Evolutionary conservation across 2,888 invertebrate genomes (phyloP).

Genomic region (Acrocera orbiculus): DNA sequence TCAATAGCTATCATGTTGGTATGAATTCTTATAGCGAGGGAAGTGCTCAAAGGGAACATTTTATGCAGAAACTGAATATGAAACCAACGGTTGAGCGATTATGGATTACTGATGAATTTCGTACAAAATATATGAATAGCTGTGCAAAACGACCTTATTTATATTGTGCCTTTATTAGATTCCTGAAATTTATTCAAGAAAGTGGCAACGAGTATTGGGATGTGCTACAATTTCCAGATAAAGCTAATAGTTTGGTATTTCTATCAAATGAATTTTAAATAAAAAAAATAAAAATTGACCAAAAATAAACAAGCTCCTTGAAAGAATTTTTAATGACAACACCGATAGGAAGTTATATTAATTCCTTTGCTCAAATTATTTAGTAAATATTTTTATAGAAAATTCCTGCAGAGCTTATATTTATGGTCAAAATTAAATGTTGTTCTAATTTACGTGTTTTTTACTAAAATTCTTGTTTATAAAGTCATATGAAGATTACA

Average conservation of each 20-base stretch:
- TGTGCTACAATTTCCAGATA: conserved; percentile 13
- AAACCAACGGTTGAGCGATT: conserved; percentile 54
- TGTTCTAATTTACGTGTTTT: too few relatives aligned
- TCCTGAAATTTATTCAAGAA: conserved; percentile 20
- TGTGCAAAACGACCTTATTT: conserved; percentile 21
- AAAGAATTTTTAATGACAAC: too few relatives aligned
- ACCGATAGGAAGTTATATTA: too few relatives aligned
- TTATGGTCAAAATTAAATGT: too few relatives aligned
- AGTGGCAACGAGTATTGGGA: conserved; percentile 24
- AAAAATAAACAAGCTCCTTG: too few relatives aligned
- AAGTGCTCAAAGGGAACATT: conserved; percentile 36
- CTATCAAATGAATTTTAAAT: conserved; percentile 6
- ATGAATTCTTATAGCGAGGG: conserved; percentile 38
- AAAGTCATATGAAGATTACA: too few relatives aligned
- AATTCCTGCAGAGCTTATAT: too few relatives aligned
- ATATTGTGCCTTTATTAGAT: conserved; percentile 21
- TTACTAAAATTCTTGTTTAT: too few relatives aligned
- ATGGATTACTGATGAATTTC: conserved; percentile 44
- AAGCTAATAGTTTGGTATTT: conserved; percentile 11
- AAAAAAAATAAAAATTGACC: too few relatives aligned
- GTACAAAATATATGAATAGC: too few relatives aligned
- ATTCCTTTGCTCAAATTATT: too few relatives aligned
- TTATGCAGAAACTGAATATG: conserved; percentile 48
- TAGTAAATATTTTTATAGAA: too few relatives aligned
- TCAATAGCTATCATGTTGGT: conserved; percentile 7